Conservation (phyloP, 64 coral and sea anemone species). For the Actinia tenebrosa region DNA sequence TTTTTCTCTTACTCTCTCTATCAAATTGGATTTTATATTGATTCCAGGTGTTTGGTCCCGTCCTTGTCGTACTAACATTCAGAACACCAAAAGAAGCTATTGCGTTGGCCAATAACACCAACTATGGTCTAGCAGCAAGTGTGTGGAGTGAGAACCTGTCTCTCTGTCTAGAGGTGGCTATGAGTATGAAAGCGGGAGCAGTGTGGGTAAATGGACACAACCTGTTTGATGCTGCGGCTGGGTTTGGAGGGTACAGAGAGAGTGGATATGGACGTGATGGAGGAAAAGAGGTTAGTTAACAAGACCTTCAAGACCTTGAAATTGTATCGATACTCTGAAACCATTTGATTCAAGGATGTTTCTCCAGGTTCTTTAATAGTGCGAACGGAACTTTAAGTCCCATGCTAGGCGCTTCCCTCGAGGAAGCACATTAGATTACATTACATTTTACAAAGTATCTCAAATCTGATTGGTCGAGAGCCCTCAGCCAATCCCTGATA, state of each 20-base stretch:
- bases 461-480: no score
- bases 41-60: conserved; percentile 87
- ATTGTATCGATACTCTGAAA: no score
- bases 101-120: conserved; percentile 94
- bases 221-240: conserved; percentile 93
- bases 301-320: no score
- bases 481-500: no score
- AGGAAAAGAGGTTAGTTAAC: conserved; percentile 69
- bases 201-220: conserved; percentile 99
- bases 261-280: conserved; percentile 99
- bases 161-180: conserved; percentile 77
- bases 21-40: no score
- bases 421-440: no score
- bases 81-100: conserved; percentile 96
- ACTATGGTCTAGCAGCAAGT: conserved; percentile 89
- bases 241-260: conserved; percentile 93
- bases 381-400: no score
- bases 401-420: no score
- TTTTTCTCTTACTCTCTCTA: no score
- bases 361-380: no score
- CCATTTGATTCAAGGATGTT: no score
- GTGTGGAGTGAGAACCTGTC: conserved; percentile 96
- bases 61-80: conserved; percentile 87
- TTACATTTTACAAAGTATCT: no score
- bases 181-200: conserved; percentile 81